Evolutionary conservation across 2,888 invertebrate genomes (phyloP), one percentile per base, ranked within the genome.

Genomic region (Pterobdella sp.): DNA sequence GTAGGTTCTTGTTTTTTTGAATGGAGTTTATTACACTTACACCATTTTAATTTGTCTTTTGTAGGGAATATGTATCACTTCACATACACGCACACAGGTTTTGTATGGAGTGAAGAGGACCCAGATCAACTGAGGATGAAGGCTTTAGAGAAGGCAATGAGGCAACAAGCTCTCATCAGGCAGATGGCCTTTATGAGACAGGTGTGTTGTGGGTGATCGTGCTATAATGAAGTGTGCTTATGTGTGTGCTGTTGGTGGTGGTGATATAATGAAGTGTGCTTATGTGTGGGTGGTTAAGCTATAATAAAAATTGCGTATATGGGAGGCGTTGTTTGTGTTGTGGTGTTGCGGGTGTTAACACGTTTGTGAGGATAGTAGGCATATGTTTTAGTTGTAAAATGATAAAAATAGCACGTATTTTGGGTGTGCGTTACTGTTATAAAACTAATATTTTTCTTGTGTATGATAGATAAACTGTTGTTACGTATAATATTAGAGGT

Each of bases 141-240:
- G 56, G 71, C 71, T n/a, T 29, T 71, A 22, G 71, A 71, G 71
- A 42, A 36, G 32, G 71, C 71, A 29, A 34, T 71, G 60, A 35
- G 34, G 60, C 71, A 71, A 56, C 71, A 71, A 52, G 52, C 34
- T 63, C 32, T 71, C 63, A 35, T 71, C 26, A 71, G 60, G 31
- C 71, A 71, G 14, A 56, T 56, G 60, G 60, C 60, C 60, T 56
- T 18, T 26, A 56, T 56, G 60, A 4, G 60, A 56, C 60, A 56
- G 60, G 60, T 56, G n/a, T 4, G n/a, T 22, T 7, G 7, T 3
- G 18, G 60, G 4, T 7, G 7, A 22, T 42, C 10, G 7, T 7
- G 7, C 10, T 42, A 22, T 42, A 22, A 14, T 7, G 7, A 22
- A 14, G 49, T 42, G 49, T 42, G 49, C 22, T 7, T 42, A 22